Conservation (phyloP, 2,113 vertebrate genomes). For the Vulpes ferrilata region DNA sequence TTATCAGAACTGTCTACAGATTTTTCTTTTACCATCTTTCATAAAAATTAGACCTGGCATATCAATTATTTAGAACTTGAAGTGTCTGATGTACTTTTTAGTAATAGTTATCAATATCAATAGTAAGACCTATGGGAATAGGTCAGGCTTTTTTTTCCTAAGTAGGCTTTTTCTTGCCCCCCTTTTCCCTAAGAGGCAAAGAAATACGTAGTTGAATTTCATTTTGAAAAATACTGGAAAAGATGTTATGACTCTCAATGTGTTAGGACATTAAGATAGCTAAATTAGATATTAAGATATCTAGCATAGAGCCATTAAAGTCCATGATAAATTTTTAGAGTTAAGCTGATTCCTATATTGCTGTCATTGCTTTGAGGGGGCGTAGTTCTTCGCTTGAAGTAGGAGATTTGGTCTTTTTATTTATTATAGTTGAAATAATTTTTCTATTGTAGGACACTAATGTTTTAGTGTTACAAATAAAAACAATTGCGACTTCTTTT, state of each 20-base stretch:
- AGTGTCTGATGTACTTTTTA: background rate
- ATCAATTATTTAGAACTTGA: slow-evolving; percentile 25
- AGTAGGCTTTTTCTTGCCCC: background rate
- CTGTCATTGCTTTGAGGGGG: slow-evolving; percentile 1
- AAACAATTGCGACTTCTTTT: slow-evolving; percentile 12
- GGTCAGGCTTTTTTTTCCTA: background rate
- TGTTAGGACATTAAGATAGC: background rate
- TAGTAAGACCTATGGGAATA: background rate
- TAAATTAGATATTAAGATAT: background rate
- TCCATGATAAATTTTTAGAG: background rate
- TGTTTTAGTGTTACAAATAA: slow-evolving; percentile 13
- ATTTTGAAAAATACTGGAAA: slow-evolving; percentile 41
- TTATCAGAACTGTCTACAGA: slow-evolving; percentile 24
- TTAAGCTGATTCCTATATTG: background rate
- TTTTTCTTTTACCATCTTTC: slow-evolving; percentile 46
- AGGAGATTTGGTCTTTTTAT: background rate
- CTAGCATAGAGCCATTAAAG: background rate
- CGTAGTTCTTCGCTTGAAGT: background rate
- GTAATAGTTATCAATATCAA: background rate
- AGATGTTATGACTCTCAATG: background rate
- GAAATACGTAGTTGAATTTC: slow-evolving; percentile 55
- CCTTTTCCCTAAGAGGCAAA: background rate
- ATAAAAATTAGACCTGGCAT: background rate
- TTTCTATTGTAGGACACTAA: background rate
- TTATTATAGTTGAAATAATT: background rate